A percentile compares a stretch with the other conserved stretches of the same genome.
phyloP scores from a whole-genome alignment of 2,113 vertebrate genomes.

The Podarcis cretensis region DNA sequence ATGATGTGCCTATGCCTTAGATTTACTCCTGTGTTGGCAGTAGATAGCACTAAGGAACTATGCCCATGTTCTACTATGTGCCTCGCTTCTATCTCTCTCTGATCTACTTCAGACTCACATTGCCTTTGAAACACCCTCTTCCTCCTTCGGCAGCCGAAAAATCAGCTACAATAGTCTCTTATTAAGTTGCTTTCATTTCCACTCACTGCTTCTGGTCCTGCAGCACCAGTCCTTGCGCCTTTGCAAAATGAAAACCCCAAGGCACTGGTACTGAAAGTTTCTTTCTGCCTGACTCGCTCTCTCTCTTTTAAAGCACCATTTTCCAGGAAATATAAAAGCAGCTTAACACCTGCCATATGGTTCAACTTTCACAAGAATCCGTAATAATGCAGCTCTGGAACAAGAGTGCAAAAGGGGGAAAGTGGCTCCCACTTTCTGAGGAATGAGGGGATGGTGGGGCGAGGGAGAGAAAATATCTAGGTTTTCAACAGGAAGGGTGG shows the following conservation, averaged over 20 bases:
- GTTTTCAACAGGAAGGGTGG: slow-evolving; percentile 38
- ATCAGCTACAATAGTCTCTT: background rate
- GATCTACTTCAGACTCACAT: background rate
- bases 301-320: background rate
- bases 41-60: background rate
- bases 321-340: slow-evolving; percentile 11
- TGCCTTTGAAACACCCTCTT: slow-evolving; percentile 11
- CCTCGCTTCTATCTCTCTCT: background rate
- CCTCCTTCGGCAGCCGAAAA: rapidly evolving
- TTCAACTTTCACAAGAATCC: background rate
- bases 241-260: background rate
- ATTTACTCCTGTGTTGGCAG: background rate
- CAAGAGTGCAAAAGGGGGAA: background rate
- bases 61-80: background rate
- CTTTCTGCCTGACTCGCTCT: background rate
- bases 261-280: background rate
- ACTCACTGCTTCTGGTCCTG: background rate
- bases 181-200: background rate
- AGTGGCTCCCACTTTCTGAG: background rate
- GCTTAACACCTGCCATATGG: slow-evolving; percentile 29
- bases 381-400: background rate
- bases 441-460: background rate
- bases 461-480: slow-evolving; percentile 13
- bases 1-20: background rate
- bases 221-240: rapidly evolving